phyloP scores from a whole-genome alignment of 2,113 vertebrate species.

The Empidonax alnorum region DNA sequence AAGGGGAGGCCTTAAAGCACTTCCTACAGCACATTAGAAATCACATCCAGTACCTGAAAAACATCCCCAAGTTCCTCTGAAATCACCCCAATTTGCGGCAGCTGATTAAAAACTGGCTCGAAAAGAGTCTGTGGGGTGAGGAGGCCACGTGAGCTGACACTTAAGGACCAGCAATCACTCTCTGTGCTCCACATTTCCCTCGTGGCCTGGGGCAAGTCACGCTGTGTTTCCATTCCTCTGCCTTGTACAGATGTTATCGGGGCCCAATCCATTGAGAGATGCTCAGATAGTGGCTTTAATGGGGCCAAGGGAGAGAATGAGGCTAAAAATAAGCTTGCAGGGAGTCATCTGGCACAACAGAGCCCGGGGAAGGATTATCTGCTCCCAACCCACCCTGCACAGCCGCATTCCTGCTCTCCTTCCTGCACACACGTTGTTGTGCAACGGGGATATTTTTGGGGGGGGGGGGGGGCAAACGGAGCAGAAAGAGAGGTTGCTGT shows the following conservation, averaged over 20 bases:
- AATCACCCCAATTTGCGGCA: not conserved
- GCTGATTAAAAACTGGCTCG: not conserved
- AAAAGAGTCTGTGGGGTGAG: not conserved
- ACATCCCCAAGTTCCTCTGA: not conserved
- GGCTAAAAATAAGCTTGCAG: not conserved
- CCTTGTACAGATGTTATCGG: slow-evolving; percentile 42
- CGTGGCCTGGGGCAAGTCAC: not conserved
- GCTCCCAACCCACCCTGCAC: not conserved
- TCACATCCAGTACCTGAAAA: not conserved
- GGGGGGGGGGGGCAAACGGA: not conserved
- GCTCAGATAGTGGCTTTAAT: not conserved
- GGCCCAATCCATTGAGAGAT: not conserved
- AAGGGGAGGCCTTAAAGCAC: not conserved
- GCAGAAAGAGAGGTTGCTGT: not conserved
- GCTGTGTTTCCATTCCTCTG: not conserved
- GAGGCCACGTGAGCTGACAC: rapidly evolving
- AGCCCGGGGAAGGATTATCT: not conserved
- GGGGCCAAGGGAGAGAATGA: not conserved
- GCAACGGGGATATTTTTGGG: not conserved
- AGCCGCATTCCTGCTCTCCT: not conserved
- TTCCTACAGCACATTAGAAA: not conserved
- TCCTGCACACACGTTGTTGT: not conserved
- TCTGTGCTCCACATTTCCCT: not conserved
- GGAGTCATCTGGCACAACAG: not conserved
- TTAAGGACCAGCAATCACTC: not conserved